A percentile compares a stretch with the other conserved stretches of the same genome.
Conservation (phyloP, 1,140 invertebrate species). For the Zaprionus gabonicus region DNA sequence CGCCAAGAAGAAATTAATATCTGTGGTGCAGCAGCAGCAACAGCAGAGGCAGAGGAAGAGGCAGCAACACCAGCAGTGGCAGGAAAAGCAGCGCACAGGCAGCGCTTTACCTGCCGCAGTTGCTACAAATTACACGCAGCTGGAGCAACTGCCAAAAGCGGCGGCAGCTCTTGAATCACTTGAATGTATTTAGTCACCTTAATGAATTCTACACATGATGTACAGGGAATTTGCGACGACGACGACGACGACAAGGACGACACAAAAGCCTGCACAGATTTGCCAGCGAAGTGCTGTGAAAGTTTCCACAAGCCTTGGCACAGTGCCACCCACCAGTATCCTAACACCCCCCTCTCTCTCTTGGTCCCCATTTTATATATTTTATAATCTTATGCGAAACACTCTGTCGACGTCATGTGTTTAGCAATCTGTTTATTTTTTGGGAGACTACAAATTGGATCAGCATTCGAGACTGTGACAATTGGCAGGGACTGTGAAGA, state of each 20-base stretch:
- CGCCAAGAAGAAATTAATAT: conserved; percentile 77
- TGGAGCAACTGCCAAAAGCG: conserved; percentile 71
- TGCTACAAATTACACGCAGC: conserved; percentile 82
- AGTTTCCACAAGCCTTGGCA: conserved; percentile 60
- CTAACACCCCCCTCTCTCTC: conserved; percentile 20
- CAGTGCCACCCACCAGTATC: conserved; percentile 18
- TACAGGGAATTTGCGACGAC: conserved; percentile 66
- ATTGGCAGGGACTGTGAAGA: conserved; percentile 11
- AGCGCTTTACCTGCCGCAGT: conserved; percentile 76
- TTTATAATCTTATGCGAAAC: conserved; percentile 78
- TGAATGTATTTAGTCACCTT: conserved; percentile 80
- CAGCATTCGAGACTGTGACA: conserved; percentile 6
- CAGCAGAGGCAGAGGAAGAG: not conserved
- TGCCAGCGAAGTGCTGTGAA: conserved; percentile 66
- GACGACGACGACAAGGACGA: conserved; percentile 17
- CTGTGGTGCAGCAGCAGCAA: conserved; percentile 60
- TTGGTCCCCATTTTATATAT: conserved; percentile 41
- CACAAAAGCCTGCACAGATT: conserved; percentile 81
- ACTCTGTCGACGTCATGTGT: conserved; percentile 60
- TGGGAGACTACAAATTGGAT: conserved; percentile 22
- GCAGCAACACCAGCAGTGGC: conserved; percentile 21
- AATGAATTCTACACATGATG: conserved; percentile 83
- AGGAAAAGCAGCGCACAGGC: conserved; percentile 40
- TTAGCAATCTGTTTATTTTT: conserved; percentile 43
- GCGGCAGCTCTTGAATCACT: conserved; percentile 44